Base-by-base conservation (phyloP, 2,113 vertebrate species). In the Amphiprion percula region DNA sequence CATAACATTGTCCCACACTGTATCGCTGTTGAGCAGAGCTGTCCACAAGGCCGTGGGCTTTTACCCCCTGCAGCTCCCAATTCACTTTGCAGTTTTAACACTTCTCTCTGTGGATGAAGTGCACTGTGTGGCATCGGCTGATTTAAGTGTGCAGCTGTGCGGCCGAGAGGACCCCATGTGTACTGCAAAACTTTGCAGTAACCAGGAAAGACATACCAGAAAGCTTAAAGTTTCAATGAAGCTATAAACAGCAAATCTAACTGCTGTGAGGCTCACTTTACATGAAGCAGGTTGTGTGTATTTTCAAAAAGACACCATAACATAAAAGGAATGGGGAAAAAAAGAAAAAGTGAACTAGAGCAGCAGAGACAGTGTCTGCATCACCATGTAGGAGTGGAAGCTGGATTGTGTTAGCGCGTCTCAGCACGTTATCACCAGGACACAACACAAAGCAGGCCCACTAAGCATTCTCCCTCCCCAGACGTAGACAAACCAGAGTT, bases 381-480 rank as follows among this genome's bases (percentile, higher is more conserved):
- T 83, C 52, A 53, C 79, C 71, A 50, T 50, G 58, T 44, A 39
- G 41, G 47, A 70, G 49, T 50, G 80, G 83, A 89, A 88, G 92
- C 89, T 93, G 90, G 87, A 70, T 73, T 21, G 72, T 28, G 87
- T 93, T 88, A 91, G 73, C 24, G 65, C 53, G 87, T 91, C 88
- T 41, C 21, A 77, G 76, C 26, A 46, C 33, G 73, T 88, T 91
- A 91, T 82, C 52, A 23, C 64, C 19, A n/a, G 28, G 73, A 80
- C 69, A 24, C 84, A 53, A 91, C 88, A 87, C 80, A 84, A 85
- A 88, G 84, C 91, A 87, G 91, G 63, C 83, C 55, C 53, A 19
- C 63, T 50, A 19, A 53, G 61, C 47, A 28, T 58, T 79, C 77
- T 50, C 63, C 49, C 4, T 4, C 41, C 41, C 41, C 7, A 33